Evolutionary conservation across 2,888 invertebrate genomes (phyloP).

Genomic region (Nephrotoma flavescens): DNA sequence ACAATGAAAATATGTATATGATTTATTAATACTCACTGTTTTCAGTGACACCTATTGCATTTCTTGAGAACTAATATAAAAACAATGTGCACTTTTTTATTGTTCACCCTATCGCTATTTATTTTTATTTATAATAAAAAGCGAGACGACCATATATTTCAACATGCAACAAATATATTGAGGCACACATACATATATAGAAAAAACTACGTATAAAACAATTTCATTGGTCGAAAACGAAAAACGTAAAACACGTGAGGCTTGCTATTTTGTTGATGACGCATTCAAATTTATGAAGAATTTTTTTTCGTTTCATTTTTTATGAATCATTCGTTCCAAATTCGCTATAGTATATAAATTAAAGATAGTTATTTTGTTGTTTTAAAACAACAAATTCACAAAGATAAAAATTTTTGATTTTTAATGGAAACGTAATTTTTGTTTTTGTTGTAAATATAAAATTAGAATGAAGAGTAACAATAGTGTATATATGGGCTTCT

Average conservation of each 20-base stretch:
- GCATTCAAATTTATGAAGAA: background rate
- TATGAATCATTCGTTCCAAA: background rate
- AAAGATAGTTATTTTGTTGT: background rate
- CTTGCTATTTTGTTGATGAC: background rate
- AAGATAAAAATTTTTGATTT: too few species aligned
- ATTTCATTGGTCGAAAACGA: background rate
- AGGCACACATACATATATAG: background rate
- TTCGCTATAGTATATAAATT: background rate
- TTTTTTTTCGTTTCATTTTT: background rate
- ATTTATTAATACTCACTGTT: background rate
- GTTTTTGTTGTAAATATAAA: too few species aligned
- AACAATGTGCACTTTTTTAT: background rate
- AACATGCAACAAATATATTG: background rate
- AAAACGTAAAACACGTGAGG: background rate
- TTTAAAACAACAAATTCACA: background rate
- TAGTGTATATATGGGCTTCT: background rate
- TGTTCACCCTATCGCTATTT: background rate
- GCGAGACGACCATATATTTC: background rate
- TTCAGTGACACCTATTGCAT: background rate
- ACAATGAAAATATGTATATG: too few species aligned
- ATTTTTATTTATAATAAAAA: background rate
- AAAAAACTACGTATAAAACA: background rate
- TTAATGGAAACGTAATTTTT: too few species aligned
- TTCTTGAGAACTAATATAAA: background rate
- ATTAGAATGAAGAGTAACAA: too few species aligned